A percentile compares a stretch with the other conserved stretches of the same genome.
These are phyloP conservation scores for Adelognathus sp. DNA, from an alignment of 2,888 invertebrate species.

Conservation along the genomic window DNA sequence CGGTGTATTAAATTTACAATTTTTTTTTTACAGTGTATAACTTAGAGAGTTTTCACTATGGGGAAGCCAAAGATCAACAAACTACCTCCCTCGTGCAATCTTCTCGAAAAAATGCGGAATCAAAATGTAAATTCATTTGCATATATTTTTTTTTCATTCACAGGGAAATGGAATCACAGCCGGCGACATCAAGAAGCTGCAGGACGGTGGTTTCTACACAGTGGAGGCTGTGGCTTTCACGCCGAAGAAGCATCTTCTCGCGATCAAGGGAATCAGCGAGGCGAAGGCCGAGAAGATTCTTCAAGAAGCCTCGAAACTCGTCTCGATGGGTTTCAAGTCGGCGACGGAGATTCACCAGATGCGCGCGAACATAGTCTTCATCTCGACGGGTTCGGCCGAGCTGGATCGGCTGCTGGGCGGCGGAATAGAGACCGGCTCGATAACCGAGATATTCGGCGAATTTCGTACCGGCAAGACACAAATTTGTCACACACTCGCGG, in stretches of 20 bases:
- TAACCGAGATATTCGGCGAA: conserved; percentile 99
- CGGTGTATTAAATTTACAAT: too few species aligned
- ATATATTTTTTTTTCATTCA: conserved; percentile 58
- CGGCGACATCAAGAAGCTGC: conserved; percentile 95
- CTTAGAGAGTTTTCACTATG: too few species aligned
- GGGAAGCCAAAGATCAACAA: too few species aligned
- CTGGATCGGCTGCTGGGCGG: conserved; percentile 96
- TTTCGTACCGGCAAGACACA: conserved; percentile 99
- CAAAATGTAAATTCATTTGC: not conserved
- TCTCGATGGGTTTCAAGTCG: conserved; percentile 99
- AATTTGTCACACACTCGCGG: conserved; percentile 97
- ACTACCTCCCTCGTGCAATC: too few species aligned
- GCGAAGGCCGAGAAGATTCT: conserved; percentile 98
- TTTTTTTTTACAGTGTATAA: too few species aligned
- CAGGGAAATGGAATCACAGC: conserved; percentile 95
- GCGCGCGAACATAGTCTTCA: conserved; percentile 95
- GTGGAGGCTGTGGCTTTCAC: conserved; percentile 97
- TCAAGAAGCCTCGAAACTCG: conserved; percentile 94
- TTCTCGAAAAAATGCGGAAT: too few species aligned
- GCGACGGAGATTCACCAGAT: conserved; percentile 98
- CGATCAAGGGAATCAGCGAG: conserved; percentile 98
- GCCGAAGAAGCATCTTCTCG: conserved; percentile 93
- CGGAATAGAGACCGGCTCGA: conserved; percentile 98
- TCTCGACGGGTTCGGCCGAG: conserved; percentile 97
- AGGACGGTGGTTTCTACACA: conserved; percentile 96